These are phyloP conservation scores for Subanguina moxae DNA, from an alignment of 1,140 invertebrate genomes.

Conservation along the genomic window DNA sequence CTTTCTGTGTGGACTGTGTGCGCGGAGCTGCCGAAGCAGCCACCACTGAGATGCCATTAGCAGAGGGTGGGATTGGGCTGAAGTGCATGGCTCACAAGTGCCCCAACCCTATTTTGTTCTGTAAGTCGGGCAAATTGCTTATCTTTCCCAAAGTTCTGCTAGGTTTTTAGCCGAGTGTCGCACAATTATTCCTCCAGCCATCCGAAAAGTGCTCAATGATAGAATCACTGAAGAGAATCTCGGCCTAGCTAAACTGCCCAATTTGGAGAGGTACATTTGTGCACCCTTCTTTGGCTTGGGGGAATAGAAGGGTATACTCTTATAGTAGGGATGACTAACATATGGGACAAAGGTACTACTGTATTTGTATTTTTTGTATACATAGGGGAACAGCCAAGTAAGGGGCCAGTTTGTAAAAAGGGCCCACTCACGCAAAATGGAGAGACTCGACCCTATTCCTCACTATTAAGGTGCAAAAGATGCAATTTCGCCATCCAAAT, in stretches of 20 bases:
- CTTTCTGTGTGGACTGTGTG: conserved; percentile 31
- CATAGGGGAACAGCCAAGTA: too few relatives aligned
- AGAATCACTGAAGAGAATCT: conserved; percentile 34
- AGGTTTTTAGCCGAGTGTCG: conserved; percentile 30
- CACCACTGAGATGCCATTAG: conserved; percentile 35
- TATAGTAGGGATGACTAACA: too few relatives aligned
- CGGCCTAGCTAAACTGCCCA: conserved; percentile 18
- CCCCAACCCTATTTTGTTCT: conserved; percentile 36
- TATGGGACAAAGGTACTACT: too few relatives aligned
- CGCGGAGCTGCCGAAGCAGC: conserved; percentile 25
- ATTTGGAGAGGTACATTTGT: conserved; percentile 34
- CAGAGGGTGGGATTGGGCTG: conserved; percentile 32
- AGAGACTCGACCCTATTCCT: too few relatives aligned
- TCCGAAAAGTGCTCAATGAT: conserved; percentile 26
- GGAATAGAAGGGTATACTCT: too few relatives aligned
- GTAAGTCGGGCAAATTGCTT: conserved; percentile 7
- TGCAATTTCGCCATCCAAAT: conserved; percentile 40
- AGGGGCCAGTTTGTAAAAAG: too few relatives aligned
- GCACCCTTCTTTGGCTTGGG: too few relatives aligned
- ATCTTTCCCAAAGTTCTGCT: conserved; percentile 2
- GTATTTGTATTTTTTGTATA: too few relatives aligned
- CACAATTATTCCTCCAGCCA: conserved; percentile 9
- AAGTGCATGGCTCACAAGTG: conserved; percentile 28
- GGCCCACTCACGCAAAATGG: too few relatives aligned
- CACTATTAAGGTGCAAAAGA: conserved; percentile 20